Evolutionary conservation across 2,113 vertebrate genomes (phyloP).

Genomic region (Siniperca knerii): DNA sequence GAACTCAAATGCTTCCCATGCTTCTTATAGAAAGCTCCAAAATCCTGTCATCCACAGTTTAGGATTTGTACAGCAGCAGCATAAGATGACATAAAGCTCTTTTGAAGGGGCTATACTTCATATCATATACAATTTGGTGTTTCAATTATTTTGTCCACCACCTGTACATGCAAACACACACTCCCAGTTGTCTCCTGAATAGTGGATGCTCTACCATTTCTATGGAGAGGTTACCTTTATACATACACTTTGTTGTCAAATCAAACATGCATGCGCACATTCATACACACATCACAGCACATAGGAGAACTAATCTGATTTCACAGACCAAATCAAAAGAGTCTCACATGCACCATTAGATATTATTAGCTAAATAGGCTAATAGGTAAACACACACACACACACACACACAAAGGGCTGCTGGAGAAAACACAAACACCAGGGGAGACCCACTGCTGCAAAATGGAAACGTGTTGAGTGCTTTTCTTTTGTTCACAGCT

Average conservation of each 20-base stretch:
- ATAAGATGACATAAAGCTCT: neutral
- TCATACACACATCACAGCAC: conserved; percentile 24
- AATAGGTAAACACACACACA: conserved; percentile 50
- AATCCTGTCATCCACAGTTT: conserved; percentile 53
- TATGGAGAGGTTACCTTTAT: conserved; percentile 1
- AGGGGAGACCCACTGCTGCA: conserved; percentile 34
- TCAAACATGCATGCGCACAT: neutral
- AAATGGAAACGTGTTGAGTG: conserved; percentile 36
- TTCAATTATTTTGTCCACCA: neutral
- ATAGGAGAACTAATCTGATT: conserved; percentile 58
- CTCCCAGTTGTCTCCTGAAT: neutral
- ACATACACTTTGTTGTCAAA: neutral
- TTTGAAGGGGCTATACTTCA: neutral
- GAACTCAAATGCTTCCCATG: conserved; percentile 23
- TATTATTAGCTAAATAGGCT: conserved; percentile 59
- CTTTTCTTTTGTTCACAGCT: conserved; percentile 34
- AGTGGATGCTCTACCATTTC: neutral
- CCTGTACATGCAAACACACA: neutral
- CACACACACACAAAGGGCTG: conserved; percentile 8
- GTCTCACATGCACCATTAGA: conserved; percentile 56
- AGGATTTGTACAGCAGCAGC: conserved; percentile 38
- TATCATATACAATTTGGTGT: neutral
- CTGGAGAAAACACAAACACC: conserved; percentile 26
- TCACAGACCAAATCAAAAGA: conserved; percentile 60
- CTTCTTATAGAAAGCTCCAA: conserved; percentile 33